These are phyloP conservation scores for Araneus ventricosus DNA, from an alignment of 1,140 invertebrate genomes.

Conservation along the genomic window DNA sequence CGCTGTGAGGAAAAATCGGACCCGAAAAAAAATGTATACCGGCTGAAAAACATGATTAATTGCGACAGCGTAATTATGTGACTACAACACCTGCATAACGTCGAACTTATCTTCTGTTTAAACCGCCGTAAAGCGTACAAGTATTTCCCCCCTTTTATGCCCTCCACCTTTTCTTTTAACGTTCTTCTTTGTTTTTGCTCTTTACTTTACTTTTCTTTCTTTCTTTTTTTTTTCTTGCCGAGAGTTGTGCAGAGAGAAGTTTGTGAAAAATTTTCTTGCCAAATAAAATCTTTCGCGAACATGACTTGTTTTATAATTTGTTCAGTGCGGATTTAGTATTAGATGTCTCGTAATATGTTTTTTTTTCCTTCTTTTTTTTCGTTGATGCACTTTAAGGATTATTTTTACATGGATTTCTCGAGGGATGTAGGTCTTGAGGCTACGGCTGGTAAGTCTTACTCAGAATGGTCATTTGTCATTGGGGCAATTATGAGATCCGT, in stretches of 20 bases:
- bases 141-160: neutral
- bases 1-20: neutral
- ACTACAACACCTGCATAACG: slow-evolving; percentile 70
- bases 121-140: slow-evolving; percentile 17
- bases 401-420: neutral
- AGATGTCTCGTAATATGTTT: neutral
- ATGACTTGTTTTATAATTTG: slow-evolving; percentile 68
- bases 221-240: neutral
- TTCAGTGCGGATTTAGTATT: slow-evolving; percentile 22
- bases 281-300: slow-evolving; percentile 39
- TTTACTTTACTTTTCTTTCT: slow-evolving; percentile 19
- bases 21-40: neutral
- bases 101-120: slow-evolving; percentile 61
- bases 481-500: neutral
- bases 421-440: neutral
- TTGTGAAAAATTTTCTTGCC: slow-evolving; percentile 47
- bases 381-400: neutral
- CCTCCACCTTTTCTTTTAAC: slow-evolving; percentile 32
- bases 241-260: neutral
- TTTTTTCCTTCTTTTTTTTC: neutral
- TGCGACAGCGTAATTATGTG: slow-evolving; percentile 72
- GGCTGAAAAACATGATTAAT: slow-evolving; percentile 70
- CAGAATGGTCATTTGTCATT: neutral
- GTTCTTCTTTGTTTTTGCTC: slow-evolving; percentile 57
- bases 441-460: neutral